Percentiles rank a stretch among this genome's conserved stretches.
Conservation (phyloP, 2,797 vertebrate genomes). For the Pelobates cultripes region DNA sequence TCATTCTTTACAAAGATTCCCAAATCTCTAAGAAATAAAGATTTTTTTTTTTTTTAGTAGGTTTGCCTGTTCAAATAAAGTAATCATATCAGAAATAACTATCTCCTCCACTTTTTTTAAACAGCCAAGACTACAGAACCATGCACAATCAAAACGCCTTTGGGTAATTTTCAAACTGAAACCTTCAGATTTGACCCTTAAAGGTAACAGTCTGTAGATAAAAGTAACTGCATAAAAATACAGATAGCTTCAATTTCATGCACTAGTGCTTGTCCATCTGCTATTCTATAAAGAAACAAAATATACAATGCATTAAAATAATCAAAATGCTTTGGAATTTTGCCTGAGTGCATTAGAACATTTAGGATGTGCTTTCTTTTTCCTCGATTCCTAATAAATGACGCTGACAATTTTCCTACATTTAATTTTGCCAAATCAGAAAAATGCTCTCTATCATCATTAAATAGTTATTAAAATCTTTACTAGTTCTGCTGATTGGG, state of each 20-base stretch:
- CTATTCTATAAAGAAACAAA: conserved; percentile 33
- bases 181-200: background rate
- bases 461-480: too few relatives aligned
- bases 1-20: background rate
- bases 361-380: background rate
- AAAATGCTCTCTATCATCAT: too few relatives aligned
- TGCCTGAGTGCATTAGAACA: background rate
- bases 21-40: background rate
- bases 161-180: conserved; percentile 30
- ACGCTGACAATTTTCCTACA: too few relatives aligned
- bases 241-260: conserved; percentile 43
- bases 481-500: too few relatives aligned
- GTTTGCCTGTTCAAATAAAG: conserved; percentile 28
- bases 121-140: background rate
- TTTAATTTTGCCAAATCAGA: too few relatives aligned
- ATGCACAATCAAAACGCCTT: conserved; percentile 19
- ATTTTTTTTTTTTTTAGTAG: conserved; percentile 11
- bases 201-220: conserved; percentile 31
- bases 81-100: conserved; percentile 9
- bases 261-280: background rate
- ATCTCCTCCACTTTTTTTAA: background rate
- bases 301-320: conserved; percentile 28
- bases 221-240: conserved; percentile 40
- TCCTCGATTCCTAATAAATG: background rate
- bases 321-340: conserved; percentile 1